A percentile compares a stretch with the other conserved stretches of the same genome.
These are phyloP conservation scores for Corydoras maculifer DNA, from an alignment of 2,113 vertebrate genomes.

Conservation along the genomic window DNA sequence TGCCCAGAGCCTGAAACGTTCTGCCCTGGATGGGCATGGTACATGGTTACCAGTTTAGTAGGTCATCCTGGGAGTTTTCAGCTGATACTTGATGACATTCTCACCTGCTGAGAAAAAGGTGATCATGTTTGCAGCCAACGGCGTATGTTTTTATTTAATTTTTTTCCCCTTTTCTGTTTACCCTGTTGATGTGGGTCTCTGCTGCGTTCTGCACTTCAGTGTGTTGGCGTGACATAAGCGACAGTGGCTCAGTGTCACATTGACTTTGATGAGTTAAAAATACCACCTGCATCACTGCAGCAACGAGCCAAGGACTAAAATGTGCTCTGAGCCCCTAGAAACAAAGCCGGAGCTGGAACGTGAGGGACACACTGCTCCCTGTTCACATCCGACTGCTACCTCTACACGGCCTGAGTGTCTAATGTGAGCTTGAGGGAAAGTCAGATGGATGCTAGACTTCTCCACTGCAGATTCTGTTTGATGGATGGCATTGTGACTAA, in stretches of 20 bases:
- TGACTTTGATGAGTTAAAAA: background rate
- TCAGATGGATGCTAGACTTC: background rate
- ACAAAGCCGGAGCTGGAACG: background rate
- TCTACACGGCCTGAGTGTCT: background rate
- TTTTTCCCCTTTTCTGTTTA: too few species aligned
- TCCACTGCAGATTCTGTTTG: background rate
- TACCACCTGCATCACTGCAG: background rate
- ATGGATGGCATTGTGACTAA: constrained; percentile 3
- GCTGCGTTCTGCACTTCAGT: too few species aligned
- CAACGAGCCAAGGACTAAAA: background rate
- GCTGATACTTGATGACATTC: too few species aligned
- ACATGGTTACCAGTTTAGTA: too few species aligned
- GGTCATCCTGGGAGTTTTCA: too few species aligned
- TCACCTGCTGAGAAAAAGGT: too few species aligned
- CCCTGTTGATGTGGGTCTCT: too few species aligned
- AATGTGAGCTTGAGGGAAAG: background rate
- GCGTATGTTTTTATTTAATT: too few species aligned
- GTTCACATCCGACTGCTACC: background rate
- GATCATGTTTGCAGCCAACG: too few species aligned
- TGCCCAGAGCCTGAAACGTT: too few species aligned
- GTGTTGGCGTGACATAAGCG: background rate
- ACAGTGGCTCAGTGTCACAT: background rate
- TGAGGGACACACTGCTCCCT: background rate
- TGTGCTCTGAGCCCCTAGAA: background rate
- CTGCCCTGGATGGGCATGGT: too few species aligned